A percentile compares a stretch with the other conserved stretches of the same genome.
Evolutionary conservation across 2,888 invertebrate species (phyloP).

Genomic region (Drosophila colorata): DNA sequence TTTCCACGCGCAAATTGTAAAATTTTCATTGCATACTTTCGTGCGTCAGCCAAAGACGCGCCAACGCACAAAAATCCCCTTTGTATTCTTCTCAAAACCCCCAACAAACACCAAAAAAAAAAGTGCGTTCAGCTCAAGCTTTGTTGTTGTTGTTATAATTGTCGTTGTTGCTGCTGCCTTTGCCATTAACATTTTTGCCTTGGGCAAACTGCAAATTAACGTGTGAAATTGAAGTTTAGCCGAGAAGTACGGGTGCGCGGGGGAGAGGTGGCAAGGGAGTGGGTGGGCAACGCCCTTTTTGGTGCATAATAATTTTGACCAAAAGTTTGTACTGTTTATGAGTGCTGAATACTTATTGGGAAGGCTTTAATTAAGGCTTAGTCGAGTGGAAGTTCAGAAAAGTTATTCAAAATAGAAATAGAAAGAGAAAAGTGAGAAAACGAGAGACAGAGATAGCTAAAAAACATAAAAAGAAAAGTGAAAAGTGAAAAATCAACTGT

Average conservation of each 20-base stretch:
- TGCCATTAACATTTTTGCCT: constrained; percentile 64
- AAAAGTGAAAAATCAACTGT: background rate
- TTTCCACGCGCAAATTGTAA: constrained; percentile 73
- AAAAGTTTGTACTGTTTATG: constrained; percentile 43
- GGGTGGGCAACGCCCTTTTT: background rate
- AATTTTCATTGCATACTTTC: constrained; percentile 73
- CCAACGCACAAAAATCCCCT: constrained; percentile 42
- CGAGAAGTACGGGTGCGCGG: constrained; percentile 4
- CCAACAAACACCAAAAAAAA: background rate
- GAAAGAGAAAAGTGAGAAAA: background rate
- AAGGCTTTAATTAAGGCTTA: constrained; percentile 64
- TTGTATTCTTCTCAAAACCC: background rate
- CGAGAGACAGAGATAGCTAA: background rate
- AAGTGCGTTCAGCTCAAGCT: constrained; percentile 42
- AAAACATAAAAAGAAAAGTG: background rate
- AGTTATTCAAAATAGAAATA: constrained; percentile 25
- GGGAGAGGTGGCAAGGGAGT: background rate
- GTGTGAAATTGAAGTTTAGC: constrained; percentile 62
- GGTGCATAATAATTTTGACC: constrained; percentile 38
- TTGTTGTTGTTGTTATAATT: constrained; percentile 14
- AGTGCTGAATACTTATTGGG: constrained; percentile 55
- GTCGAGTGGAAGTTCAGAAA: constrained; percentile 39
- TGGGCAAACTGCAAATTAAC: constrained; percentile 66
- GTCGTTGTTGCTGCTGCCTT: constrained; percentile 25
- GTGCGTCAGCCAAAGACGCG: constrained; percentile 44